phyloP scores from a whole-genome alignment of 1,140 invertebrate species.

The Apolygus lucorum region DNA sequence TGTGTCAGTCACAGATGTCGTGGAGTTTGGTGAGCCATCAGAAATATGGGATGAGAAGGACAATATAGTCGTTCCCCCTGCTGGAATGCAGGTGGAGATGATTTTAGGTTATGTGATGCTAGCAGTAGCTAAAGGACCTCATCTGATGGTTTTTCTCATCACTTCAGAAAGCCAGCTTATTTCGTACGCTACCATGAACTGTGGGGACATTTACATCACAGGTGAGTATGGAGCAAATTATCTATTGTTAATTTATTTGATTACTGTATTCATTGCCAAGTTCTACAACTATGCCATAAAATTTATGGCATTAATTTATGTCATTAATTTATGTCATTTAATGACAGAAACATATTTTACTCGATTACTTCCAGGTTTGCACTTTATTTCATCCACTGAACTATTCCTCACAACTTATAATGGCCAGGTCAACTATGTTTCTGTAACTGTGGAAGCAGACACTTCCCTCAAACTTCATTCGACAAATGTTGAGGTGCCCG shows the following conservation, averaged over 20 bases:
- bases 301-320: too few relatives aligned
- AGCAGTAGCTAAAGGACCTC: not conserved
- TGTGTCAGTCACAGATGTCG: not conserved
- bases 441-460: not conserved
- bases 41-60: not conserved
- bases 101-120: not conserved
- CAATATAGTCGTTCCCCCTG: not conserved
- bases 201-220: not conserved
- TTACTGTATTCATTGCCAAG: too few relatives aligned
- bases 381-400: not conserved
- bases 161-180: not conserved
- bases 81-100: not conserved
- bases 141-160: not conserved
- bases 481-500: not conserved
- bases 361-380: not conserved
- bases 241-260: too few relatives aligned
- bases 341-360: too few relatives aligned
- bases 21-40: not conserved
- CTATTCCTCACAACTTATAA: not conserved
- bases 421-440: not conserved
- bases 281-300: too few relatives aligned
- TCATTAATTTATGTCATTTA: too few relatives aligned
- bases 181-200: not conserved
- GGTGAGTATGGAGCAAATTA: not conserved
- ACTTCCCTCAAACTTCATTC: not conserved